Conservation (phyloP, 2,113 vertebrate genomes). For the Rhea americana region DNA sequence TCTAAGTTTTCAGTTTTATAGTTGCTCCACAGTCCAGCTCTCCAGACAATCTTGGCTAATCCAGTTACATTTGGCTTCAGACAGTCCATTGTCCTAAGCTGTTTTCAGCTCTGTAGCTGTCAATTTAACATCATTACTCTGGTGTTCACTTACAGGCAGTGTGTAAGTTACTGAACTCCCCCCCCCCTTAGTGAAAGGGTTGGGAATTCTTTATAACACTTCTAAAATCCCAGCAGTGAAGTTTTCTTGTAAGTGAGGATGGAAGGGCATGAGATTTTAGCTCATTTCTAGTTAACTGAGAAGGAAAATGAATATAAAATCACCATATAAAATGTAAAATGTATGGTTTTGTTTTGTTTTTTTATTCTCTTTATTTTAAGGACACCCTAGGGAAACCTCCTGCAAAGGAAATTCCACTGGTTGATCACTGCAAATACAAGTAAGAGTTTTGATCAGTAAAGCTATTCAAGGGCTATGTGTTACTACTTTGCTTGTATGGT, state of each 20-base stretch:
- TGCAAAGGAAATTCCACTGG: constrained; percentile 91
- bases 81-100: constrained; percentile 39
- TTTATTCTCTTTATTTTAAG: constrained; percentile 67
- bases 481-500: neutral
- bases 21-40: neutral
- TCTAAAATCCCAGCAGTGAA: constrained; percentile 25
- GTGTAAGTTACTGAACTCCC: constrained; percentile 7
- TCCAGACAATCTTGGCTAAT: constrained; percentile 44
- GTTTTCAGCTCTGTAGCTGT: constrained; percentile 47
- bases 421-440: constrained; percentile 98
- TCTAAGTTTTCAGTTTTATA: constrained; percentile 8
- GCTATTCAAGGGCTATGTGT: neutral
- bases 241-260: constrained; percentile 9
- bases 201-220: constrained; percentile 11
- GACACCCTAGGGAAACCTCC: constrained; percentile 93
- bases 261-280: neutral
- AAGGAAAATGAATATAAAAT: constrained; percentile 2
- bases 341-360: neutral
- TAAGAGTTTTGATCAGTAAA: constrained; percentile 72
- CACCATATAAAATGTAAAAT: neutral
- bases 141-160: constrained; percentile 25
- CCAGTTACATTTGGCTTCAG: constrained; percentile 39
- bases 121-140: constrained; percentile 48
- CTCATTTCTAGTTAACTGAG: neutral
- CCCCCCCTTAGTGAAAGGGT: too few species aligned